Evolutionary conservation across 2,888 invertebrate species (phyloP).

Genomic region (Drosophila gaucha): DNA sequence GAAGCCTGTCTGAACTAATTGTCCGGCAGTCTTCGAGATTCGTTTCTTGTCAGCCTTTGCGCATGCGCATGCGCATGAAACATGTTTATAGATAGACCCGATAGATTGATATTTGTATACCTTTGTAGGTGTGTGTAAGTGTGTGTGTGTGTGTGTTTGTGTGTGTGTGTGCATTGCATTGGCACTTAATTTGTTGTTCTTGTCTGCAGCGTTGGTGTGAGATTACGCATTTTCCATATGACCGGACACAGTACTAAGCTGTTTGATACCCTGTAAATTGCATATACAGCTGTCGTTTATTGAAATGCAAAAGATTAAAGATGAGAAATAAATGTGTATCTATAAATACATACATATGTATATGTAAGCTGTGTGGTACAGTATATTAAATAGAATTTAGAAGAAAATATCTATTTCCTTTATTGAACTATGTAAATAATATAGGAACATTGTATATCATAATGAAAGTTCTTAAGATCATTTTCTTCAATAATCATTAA

Average conservation of each 20-base stretch:
- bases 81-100: conserved; percentile 69
- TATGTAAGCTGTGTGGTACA: background rate
- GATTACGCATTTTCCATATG: conserved; percentile 72
- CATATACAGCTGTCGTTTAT: background rate
- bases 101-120: conserved; percentile 59
- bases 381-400: too few species aligned
- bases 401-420: background rate
- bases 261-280: conserved; percentile 28
- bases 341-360: background rate
- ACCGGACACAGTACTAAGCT: conserved; percentile 23
- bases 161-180: conserved; percentile 39
- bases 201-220: conserved; percentile 66
- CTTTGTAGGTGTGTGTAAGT: conserved; percentile 30
- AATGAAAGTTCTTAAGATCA: too few species aligned
- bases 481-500: too few species aligned
- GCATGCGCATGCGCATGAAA: conserved; percentile 64
- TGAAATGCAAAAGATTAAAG: background rate
- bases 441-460: too few species aligned
- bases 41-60: conserved; percentile 56
- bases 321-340: background rate
- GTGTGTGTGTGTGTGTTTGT: conserved; percentile 24
- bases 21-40: conserved; percentile 56
- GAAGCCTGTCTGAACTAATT: conserved; percentile 77
- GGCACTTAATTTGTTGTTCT: conserved; percentile 76
- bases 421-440: background rate